Base-by-base conservation (phyloP, 2,113 vertebrate genomes). In the Corythornis madagascariensis region DNA sequence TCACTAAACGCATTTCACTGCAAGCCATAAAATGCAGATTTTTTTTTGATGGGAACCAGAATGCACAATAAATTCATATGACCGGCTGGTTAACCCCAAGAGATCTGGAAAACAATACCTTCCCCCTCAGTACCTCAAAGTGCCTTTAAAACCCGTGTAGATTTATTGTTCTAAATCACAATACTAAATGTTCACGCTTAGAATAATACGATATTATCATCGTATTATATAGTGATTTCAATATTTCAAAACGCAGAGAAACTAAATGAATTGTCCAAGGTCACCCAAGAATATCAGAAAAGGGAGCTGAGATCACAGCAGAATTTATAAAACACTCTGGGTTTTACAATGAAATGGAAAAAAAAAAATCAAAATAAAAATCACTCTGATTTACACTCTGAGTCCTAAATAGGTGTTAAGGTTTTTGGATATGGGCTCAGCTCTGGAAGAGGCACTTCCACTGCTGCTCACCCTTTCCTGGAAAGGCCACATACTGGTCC, bases 21-120 rank as follows among this genome's bases (percentile, higher is more conserved):
- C 83, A 60, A 94, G 88, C 69, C 82, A 91, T 95, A 96, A 95
- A 96, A 96, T 95, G 94, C 95, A 92, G 92, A 96, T 96, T 93
- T 64, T 63, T 61, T 95, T 92, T 94, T 93, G 52, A 94, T 92
- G 92, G 94, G 94, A 94, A 94, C 67, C 89, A 88, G 95, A 94
- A 96, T 74, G 94, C 83, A 79, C 95, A 85, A 94, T 96, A 95
- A 95, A 95, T 96, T 94, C 92, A 82, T 92, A 75, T 84, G 86
- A 93, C 92, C 29, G 43, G 74, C 81, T 94, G 92, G 66, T 90
- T 93, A 96, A 95, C 89, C 91, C 89, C 91, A 50, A 90, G 91
- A 95, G 95, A 93, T 65, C 78, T 89, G 95, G 85, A 92, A 96
- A 96, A 95, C 91, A 94, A 94, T 94, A 92, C 81, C 86, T 95